A percentile compares a stretch with the other conserved stretches of the same genome.
Conservation (phyloP, 2,113 vertebrate genomes). For the Anolis carolinensis region DNA sequence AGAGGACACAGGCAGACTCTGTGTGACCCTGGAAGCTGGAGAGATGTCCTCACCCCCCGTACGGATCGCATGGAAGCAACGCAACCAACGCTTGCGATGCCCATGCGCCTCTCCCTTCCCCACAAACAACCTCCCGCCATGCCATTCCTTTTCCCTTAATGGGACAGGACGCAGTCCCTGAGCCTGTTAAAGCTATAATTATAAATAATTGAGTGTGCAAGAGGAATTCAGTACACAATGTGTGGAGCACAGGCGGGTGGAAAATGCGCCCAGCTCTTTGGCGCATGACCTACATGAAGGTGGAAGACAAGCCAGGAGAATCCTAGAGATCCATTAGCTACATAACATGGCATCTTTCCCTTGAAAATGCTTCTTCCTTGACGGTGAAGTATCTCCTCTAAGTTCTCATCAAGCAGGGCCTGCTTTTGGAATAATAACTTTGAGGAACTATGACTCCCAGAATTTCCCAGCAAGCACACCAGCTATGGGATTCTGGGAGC, state of each 20-base stretch:
- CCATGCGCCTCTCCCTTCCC: not conserved
- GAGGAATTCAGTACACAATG: not conserved
- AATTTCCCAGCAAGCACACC: too few relatives aligned
- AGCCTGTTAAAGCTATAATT: not conserved
- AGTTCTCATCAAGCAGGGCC: not conserved
- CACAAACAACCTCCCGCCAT: not conserved
- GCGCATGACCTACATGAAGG: slow-evolving; percentile 17
- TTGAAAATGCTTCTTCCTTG: not conserved
- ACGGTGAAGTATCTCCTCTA: fast-evolving
- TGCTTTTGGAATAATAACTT: not conserved
- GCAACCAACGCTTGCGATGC: not conserved
- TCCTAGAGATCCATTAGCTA: not conserved
- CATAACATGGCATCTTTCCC: not conserved
- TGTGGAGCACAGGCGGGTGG: not conserved
- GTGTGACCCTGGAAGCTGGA: too few relatives aligned
- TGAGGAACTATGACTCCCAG: too few relatives aligned
- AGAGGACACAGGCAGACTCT: not conserved
- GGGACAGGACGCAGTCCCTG: not conserved
- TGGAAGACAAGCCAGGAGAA: not conserved
- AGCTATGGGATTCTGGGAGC: too few relatives aligned
- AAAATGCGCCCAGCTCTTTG: slow-evolving; percentile 1
- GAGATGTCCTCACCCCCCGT: not conserved
- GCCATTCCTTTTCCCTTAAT: slow-evolving; percentile 9
- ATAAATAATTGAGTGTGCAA: slow-evolving; percentile 24
- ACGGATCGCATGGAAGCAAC: not conserved